Percentiles rank a stretch among this genome's conserved stretches.
phyloP scores from a whole-genome alignment of 2,113 vertebrate genomes.

The Lycaon pictus region DNA sequence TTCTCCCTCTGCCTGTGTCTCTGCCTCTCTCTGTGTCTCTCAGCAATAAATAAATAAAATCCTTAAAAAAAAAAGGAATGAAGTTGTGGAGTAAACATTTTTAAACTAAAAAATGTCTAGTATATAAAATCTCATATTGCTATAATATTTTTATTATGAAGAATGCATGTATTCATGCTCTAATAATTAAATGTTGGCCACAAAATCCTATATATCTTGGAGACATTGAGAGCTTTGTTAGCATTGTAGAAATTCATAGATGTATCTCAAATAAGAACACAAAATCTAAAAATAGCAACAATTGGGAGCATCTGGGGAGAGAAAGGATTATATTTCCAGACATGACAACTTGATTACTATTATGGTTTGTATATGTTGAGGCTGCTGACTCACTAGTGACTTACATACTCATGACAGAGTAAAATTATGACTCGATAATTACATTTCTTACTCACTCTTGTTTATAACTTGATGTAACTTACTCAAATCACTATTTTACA shows the following conservation, averaged over 20 bases:
- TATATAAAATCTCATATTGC: not conserved
- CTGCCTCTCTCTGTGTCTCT: no score
- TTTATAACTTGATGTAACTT: not conserved
- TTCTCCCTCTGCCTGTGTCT: no score
- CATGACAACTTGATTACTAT: not conserved
- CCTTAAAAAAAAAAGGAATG: not conserved
- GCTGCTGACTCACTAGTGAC: slow-evolving; percentile 40
- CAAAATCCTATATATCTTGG: not conserved
- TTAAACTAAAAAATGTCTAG: not conserved
- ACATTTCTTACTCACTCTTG: not conserved
- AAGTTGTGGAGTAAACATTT: not conserved
- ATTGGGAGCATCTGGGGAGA: not conserved
- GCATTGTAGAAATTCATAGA: not conserved
- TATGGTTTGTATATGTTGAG: not conserved
- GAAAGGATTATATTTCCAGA: slow-evolving; percentile 23
- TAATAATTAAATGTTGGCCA: not conserved
- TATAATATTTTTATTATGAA: slow-evolving; percentile 12
- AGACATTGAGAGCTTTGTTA: not conserved
- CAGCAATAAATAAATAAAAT: no score
- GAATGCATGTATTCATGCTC: not conserved
- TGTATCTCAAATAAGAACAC: not conserved
- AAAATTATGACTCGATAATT: not conserved
- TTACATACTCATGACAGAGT: not conserved
- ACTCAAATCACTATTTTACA: not conserved
- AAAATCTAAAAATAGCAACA: not conserved